A percentile compares a stretch with the other conserved stretches of the same genome.
phyloP scores from a whole-genome alignment of 2,113 vertebrate species.

The Chlamydotis undulata region DNA sequence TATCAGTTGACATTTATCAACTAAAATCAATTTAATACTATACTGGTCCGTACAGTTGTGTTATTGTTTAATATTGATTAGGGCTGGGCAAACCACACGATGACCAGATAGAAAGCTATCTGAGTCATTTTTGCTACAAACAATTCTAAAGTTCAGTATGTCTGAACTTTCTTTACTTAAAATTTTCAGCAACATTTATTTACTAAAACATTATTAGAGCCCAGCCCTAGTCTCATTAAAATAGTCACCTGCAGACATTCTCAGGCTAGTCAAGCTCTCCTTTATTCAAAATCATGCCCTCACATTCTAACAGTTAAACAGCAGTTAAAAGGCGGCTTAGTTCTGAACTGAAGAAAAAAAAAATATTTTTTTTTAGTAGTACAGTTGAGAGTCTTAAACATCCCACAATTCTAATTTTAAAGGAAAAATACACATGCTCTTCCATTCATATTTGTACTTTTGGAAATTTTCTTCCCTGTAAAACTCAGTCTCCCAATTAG shows the following conservation, averaged over 20 bases:
- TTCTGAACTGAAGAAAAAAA: slow-evolving; percentile 34
- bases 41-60: slow-evolving; percentile 75
- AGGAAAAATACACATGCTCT: neutral
- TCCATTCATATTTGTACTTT: neutral
- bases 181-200: slow-evolving; percentile 68
- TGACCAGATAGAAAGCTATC: slow-evolving; percentile 84
- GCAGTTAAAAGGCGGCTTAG: slow-evolving; percentile 63
- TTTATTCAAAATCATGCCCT: slow-evolving; percentile 66
- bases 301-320: slow-evolving; percentile 66
- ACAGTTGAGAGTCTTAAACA: slow-evolving; percentile 50
- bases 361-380: slow-evolving; percentile 42
- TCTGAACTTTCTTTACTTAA: slow-evolving; percentile 68
- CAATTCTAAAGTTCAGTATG: slow-evolving; percentile 69
- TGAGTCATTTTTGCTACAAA: slow-evolving; percentile 72
- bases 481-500: slow-evolving; percentile 30
- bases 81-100: slow-evolving; percentile 78
- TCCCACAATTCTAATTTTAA: slow-evolving; percentile 30
- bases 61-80: slow-evolving; percentile 77
- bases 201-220: slow-evolving; percentile 71
- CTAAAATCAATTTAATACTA: slow-evolving; percentile 81
- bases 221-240: slow-evolving; percentile 83
- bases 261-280: slow-evolving; percentile 65
- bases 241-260: slow-evolving; percentile 74
- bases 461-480: slow-evolving; percentile 11
- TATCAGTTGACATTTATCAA: slow-evolving; percentile 88